A percentile compares a stretch with the other conserved stretches of the same genome.
Conservation (phyloP, 2,113 vertebrate genomes). For the Rissa tridactyla region DNA sequence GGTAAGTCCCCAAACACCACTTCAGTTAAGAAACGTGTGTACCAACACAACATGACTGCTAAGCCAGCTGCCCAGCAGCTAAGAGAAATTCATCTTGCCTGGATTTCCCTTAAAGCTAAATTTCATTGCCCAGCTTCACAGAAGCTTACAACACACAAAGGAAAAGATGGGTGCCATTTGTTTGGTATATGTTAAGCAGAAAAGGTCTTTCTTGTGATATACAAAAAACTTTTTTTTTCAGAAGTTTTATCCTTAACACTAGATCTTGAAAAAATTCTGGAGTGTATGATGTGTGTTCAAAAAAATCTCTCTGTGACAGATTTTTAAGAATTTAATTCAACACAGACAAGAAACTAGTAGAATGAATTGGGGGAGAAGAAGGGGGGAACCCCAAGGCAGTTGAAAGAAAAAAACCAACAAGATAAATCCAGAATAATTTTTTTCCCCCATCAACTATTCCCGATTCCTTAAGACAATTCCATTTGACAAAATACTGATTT, state of each 20-base stretch:
- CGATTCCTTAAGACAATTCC: background rate
- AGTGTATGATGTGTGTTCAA: background rate
- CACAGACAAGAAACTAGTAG: background rate
- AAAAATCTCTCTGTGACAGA: background rate
- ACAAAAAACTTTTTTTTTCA: background rate
- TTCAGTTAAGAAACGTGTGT: background rate
- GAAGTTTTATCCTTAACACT: background rate
- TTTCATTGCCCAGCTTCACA: background rate
- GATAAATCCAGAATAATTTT: background rate
- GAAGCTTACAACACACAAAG: background rate
- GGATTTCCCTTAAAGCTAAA: background rate
- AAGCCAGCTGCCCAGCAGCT: background rate
- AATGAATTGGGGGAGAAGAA: background rate
- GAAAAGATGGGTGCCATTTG: background rate
- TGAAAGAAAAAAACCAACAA: background rate
- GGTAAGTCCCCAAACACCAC: background rate
- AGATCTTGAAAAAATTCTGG: background rate
- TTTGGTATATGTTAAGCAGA: background rate
- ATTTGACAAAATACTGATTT: background rate
- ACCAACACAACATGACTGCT: background rate
- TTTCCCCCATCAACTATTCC: background rate
- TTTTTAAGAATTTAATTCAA: background rate
- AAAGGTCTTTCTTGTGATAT: background rate
- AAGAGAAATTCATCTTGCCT: background rate
- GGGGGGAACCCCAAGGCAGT: background rate